phyloP scores from a whole-genome alignment of 2,888 invertebrate genomes.

The Anthrax anthrax region DNA sequence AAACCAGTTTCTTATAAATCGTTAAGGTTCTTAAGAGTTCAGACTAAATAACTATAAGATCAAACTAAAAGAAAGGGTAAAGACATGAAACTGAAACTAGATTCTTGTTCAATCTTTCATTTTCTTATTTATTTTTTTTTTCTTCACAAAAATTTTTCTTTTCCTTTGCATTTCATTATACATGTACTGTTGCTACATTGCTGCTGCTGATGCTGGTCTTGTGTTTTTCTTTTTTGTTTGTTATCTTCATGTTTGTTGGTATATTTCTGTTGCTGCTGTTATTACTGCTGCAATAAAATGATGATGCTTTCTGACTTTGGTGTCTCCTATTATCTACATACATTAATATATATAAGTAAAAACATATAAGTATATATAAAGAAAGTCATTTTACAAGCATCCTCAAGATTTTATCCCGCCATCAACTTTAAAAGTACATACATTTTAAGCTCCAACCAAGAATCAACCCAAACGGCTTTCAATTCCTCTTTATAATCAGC shows the following conservation, averaged over 20 bases:
- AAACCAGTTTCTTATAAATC: slow-evolving; percentile 8
- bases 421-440: background rate
- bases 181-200: too few relatives aligned
- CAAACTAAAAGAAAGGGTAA: slow-evolving; percentile 6
- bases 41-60: slow-evolving; percentile 3
- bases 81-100: slow-evolving; percentile 9
- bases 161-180: slow-evolving; percentile 5
- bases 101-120: slow-evolving; percentile 7
- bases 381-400: background rate
- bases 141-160: background rate
- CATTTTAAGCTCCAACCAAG: background rate
- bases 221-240: too few relatives aligned
- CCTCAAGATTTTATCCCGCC: background rate
- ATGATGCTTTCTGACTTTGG: background rate
- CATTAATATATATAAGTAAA: background rate
- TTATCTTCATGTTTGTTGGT: too few relatives aligned
- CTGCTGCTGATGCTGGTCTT: too few relatives aligned
- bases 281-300: background rate
- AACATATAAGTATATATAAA: background rate
- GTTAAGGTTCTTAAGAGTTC: slow-evolving; percentile 7
- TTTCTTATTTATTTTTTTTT: background rate
- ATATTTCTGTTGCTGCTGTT: too few relatives aligned
- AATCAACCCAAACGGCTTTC: background rate
- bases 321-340: background rate
- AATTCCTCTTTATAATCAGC: background rate